Evolutionary conservation across 2,113 vertebrate species (phyloP).

Genomic region (Polypterus senegalus): DNA sequence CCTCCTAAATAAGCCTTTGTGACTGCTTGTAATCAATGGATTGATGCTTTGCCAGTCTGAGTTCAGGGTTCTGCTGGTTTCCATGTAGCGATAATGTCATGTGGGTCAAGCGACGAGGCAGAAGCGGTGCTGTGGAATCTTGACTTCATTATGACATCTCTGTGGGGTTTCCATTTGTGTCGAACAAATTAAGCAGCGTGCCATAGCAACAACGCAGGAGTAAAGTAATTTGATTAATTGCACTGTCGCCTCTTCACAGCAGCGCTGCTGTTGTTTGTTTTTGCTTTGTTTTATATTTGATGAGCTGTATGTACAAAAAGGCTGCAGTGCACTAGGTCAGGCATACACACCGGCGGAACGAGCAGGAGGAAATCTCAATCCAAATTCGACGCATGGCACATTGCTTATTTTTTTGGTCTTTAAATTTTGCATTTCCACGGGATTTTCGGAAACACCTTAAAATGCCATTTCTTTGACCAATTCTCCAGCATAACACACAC

Average conservation of each 20-base stretch:
- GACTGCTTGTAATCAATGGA: no score
- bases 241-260: slow-evolving; percentile 21
- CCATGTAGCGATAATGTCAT: slow-evolving; percentile 53
- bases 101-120: slow-evolving; percentile 52
- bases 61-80: slow-evolving; percentile 42
- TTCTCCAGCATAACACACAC: no score
- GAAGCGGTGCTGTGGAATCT: slow-evolving; percentile 31
- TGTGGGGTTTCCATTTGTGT: slow-evolving; percentile 44
- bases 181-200: slow-evolving; percentile 54
- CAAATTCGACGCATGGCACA: no score
- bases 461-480: no score
- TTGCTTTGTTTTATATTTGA: neutral
- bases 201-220: slow-evolving; percentile 27
- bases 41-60: slow-evolving; percentile 9
- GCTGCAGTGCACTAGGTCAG: no score
- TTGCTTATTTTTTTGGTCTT: no score
- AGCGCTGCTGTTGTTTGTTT: slow-evolving; percentile 14
- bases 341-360: no score
- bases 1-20: no score
- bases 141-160: slow-evolving; percentile 58
- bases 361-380: no score
- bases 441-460: no score
- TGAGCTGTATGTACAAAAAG: no score
- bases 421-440: no score
- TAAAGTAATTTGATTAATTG: slow-evolving; percentile 36